Percentiles rank a stretch among this genome's conserved stretches.
These are phyloP conservation scores for Scortum barcoo DNA, from an alignment of 2,113 vertebrate species.

Conservation along the genomic window DNA sequence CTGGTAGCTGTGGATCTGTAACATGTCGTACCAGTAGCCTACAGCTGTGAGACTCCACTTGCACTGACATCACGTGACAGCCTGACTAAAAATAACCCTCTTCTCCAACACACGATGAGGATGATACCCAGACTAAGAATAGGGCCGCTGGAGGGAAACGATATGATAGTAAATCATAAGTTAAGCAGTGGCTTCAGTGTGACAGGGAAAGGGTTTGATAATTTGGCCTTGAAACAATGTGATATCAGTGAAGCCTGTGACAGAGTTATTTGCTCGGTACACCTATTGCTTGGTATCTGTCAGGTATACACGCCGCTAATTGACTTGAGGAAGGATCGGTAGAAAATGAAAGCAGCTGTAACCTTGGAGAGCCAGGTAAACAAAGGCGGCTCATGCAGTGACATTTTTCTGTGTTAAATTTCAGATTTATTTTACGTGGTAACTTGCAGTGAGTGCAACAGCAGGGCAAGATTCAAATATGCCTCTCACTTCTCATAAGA, in stretches of 20 bases:
- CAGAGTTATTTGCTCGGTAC: slow-evolving; percentile 39
- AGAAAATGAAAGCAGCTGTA: slow-evolving; percentile 24
- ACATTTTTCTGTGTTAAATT: background rate
- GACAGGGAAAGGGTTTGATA: slow-evolving; percentile 34
- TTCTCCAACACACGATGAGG: slow-evolving; percentile 58
- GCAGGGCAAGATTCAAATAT: background rate
- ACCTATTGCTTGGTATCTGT: slow-evolving; percentile 37
- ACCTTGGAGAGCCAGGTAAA: slow-evolving; percentile 24
- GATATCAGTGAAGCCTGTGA: slow-evolving; percentile 33
- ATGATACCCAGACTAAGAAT: slow-evolving; percentile 75
- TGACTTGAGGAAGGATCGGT: slow-evolving; percentile 24
- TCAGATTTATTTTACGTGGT: background rate
- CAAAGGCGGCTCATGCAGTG: background rate
- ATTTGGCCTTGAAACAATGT: slow-evolving; percentile 39
- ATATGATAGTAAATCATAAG: slow-evolving; percentile 63
- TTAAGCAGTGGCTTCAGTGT: slow-evolving; percentile 20
- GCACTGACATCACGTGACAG: slow-evolving; percentile 62
- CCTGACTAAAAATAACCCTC: slow-evolving; percentile 72
- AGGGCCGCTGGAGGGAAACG: slow-evolving; percentile 53
- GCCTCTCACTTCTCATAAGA: background rate
- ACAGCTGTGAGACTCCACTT: slow-evolving; percentile 65
- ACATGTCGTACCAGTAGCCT: slow-evolving; percentile 53
- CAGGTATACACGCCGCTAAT: slow-evolving; percentile 47
- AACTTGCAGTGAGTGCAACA: background rate
- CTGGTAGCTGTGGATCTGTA: slow-evolving; percentile 39